phyloP scores from a whole-genome alignment of 2,797 vertebrate species.

The Hoplostethus mediterraneus region DNA sequence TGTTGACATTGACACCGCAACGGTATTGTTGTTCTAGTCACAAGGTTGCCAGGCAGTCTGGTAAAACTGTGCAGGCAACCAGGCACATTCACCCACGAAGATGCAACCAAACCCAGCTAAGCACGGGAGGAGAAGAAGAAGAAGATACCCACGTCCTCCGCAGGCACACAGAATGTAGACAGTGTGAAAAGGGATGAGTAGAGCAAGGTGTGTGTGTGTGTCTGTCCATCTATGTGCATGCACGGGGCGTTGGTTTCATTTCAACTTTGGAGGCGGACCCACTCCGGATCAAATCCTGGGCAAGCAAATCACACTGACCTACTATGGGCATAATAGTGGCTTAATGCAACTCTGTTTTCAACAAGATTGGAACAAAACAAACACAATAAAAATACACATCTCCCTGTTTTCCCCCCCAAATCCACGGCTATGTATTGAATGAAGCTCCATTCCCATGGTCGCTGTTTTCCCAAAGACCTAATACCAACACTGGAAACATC shows the following conservation, averaged over 20 bases:
- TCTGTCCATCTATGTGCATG: no score
- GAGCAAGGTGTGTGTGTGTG: neutral
- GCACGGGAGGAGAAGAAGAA: constrained; percentile 22
- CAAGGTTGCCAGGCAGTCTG: constrained; percentile 62
- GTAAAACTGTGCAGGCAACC: constrained; percentile 61
- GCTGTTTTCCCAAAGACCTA: neutral
- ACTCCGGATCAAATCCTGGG: no score
- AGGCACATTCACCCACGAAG: constrained; percentile 43
- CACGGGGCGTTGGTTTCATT: no score
- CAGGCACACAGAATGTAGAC: no score
- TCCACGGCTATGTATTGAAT: no score
- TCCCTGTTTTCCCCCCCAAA: no score
- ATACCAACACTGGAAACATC: constrained; percentile 13
- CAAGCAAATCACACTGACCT: no score
- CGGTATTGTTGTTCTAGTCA: constrained; percentile 67
- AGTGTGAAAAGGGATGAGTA: neutral
- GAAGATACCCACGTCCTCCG: neutral
- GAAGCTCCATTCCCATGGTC: constrained; percentile 18
- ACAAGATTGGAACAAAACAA: no score
- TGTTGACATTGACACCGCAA: constrained; percentile 52
- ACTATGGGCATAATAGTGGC: no score
- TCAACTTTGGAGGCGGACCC: no score
- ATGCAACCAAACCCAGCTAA: constrained; percentile 39
- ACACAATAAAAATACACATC: no score
- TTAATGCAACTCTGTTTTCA: no score